Conservation (phyloP, 2,113 vertebrate species). For the Sebastes schlegelii region DNA sequence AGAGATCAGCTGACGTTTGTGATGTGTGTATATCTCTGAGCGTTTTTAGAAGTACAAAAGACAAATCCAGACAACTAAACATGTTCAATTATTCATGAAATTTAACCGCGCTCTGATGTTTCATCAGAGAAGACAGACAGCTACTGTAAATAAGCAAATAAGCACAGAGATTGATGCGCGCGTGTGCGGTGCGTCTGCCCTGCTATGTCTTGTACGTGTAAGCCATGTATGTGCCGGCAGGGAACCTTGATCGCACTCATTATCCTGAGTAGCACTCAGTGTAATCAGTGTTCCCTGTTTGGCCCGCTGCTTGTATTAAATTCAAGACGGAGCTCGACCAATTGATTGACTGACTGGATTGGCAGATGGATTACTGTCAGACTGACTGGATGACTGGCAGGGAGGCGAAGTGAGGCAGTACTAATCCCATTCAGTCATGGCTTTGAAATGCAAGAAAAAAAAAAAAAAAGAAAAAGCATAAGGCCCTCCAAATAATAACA, state of each 20-base stretch:
- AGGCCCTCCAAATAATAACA: neutral
- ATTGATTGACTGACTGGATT: slow-evolving; percentile 74
- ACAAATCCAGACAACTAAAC: slow-evolving; percentile 44
- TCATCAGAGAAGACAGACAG: slow-evolving; percentile 63
- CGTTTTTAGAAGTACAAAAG: slow-evolving; percentile 30
- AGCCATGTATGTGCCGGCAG: slow-evolving; percentile 37
- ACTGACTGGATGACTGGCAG: slow-evolving; percentile 59
- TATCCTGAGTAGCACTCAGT: slow-evolving; percentile 78
- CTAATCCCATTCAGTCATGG: slow-evolving; percentile 34
- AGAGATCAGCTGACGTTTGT: slow-evolving; percentile 8
- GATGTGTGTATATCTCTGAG: neutral
- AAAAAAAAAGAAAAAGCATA: neutral
- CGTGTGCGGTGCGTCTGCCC: slow-evolving; percentile 20
- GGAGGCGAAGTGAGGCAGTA: slow-evolving; percentile 20
- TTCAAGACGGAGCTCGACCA: slow-evolving; percentile 60
- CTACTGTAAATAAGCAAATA: slow-evolving; percentile 49
- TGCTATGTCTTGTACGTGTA: slow-evolving; percentile 29
- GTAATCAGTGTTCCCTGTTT: slow-evolving; percentile 70
- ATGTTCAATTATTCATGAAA: slow-evolving; percentile 56
- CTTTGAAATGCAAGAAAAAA: slow-evolving; percentile 34
- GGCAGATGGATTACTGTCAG: slow-evolving; percentile 68
- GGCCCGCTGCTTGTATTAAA: slow-evolving; percentile 61
- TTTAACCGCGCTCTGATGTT: slow-evolving; percentile 38
- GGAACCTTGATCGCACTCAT: slow-evolving; percentile 67
- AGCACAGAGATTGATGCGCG: slow-evolving; percentile 27